Conservation (phyloP, 1,140 invertebrate species). For the Pseudomyrmex flavicornis region DNA sequence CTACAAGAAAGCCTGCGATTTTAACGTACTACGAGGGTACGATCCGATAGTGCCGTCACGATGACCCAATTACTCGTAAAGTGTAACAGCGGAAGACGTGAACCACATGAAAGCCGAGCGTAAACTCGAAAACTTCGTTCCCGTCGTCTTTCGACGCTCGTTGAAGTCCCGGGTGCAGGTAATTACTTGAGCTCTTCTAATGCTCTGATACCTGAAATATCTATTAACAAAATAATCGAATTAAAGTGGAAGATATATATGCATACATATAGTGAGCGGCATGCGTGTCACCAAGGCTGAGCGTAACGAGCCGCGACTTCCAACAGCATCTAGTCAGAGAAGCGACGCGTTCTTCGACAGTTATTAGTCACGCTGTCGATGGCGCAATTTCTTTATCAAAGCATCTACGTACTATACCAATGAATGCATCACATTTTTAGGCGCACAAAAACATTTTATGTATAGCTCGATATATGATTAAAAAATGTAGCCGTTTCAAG, state of each 20-base stretch:
- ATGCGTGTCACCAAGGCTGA: background rate
- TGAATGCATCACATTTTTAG: slow-evolving; percentile 46
- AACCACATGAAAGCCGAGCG: slow-evolving; percentile 70
- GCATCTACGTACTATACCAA: slow-evolving; percentile 5
- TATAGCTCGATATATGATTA: background rate
- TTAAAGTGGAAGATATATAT: slow-evolving; percentile 20
- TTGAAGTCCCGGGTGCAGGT: slow-evolving; percentile 54
- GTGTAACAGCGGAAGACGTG: slow-evolving; percentile 66
- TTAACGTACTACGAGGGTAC: slow-evolving; percentile 44
- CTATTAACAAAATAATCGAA: slow-evolving; percentile 43
- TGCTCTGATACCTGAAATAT: slow-evolving; percentile 58
- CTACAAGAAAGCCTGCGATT: slow-evolving; percentile 36
- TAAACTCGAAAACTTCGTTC: slow-evolving; percentile 66
- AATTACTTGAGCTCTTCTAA: slow-evolving; percentile 66
- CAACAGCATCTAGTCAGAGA: slow-evolving; percentile 4
- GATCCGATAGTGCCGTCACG: slow-evolving; percentile 43
- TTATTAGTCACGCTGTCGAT: slow-evolving; percentile 37
- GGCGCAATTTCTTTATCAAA: slow-evolving; percentile 45
- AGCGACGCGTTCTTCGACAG: slow-evolving; percentile 22
- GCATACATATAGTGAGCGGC: background rate
- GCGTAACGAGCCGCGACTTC: slow-evolving; percentile 41
- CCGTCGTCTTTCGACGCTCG: slow-evolving; percentile 60
- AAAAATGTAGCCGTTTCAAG: background rate
- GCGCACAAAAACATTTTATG: background rate
- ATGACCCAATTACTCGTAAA: slow-evolving; percentile 73